A percentile compares a stretch with the other conserved stretches of the same genome.
phyloP scores from a whole-genome alignment of 1,140 invertebrate genomes.

The Linepithema humile region DNA sequence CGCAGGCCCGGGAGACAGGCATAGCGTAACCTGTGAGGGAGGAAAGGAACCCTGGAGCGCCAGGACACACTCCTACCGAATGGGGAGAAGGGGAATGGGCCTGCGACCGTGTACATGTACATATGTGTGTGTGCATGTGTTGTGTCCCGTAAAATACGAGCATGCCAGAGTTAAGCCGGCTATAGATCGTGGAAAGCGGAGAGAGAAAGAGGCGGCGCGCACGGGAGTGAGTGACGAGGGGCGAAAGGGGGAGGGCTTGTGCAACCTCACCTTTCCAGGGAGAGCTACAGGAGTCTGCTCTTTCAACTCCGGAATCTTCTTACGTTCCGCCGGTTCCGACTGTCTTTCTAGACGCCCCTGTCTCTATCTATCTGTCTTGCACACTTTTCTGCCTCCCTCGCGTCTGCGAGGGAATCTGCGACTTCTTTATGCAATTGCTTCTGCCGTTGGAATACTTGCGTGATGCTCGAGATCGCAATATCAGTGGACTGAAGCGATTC shows the following conservation, averaged over 20 bases:
- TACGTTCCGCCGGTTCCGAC: constrained; percentile 63
- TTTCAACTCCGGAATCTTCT: constrained; percentile 74
- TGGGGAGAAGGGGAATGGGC: neutral
- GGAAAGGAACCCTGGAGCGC: constrained; percentile 19
- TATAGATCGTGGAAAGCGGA: constrained; percentile 74
- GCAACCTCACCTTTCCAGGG: constrained; percentile 62
- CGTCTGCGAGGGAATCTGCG: constrained; percentile 34
- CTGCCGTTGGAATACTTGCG: constrained; percentile 4
- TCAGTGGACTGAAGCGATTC: neutral
- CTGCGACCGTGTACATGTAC: constrained; percentile 34
- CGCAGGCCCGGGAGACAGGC: neutral
- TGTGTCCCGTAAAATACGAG: constrained; percentile 73
- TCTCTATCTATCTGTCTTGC: constrained; percentile 33
- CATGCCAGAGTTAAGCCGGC: constrained; percentile 73
- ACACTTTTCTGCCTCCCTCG: constrained; percentile 9
- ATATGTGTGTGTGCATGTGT: neutral
- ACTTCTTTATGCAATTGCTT: constrained; percentile 57
- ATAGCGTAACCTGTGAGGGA: constrained; percentile 15
- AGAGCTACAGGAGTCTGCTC: constrained; percentile 72
- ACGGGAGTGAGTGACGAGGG: neutral
- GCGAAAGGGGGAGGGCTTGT: constrained; percentile 18
- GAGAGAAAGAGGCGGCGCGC: constrained; percentile 59
- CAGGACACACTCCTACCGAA: constrained; percentile 29
- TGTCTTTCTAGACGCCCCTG: constrained; percentile 49
- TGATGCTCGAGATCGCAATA: constrained; percentile 34